phyloP scores from a whole-genome alignment of 1,140 invertebrate genomes.

The Camponotus pennsylvanicus region DNA sequence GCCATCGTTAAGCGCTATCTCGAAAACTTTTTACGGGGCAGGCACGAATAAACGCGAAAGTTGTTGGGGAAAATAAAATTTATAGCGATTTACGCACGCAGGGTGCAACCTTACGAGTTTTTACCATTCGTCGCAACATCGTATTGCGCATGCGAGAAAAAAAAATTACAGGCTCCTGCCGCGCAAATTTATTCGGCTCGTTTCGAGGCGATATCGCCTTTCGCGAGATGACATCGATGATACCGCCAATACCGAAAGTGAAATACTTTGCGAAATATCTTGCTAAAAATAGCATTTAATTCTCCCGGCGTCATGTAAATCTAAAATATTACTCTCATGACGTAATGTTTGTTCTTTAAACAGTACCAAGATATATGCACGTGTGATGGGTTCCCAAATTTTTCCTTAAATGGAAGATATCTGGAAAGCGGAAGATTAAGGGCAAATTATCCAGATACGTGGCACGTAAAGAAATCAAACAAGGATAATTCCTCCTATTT shows the following conservation, averaged over 20 bases:
- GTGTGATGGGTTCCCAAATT: background rate
- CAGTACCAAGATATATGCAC: background rate
- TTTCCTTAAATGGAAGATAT: background rate
- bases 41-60: constrained; percentile 46
- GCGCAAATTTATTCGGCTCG: constrained; percentile 52
- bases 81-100: constrained; percentile 50
- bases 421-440: no score
- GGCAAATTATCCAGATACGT: no score
- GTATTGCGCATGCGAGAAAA: constrained; percentile 19
- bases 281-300: constrained; percentile 32
- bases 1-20: constrained; percentile 25
- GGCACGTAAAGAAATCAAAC: no score
- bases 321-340: background rate
- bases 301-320: background rate
- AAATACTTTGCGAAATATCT: constrained; percentile 33
- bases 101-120: constrained; percentile 30
- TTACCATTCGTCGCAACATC: background rate
- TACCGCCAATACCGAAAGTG: constrained; percentile 33
- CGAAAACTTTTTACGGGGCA: constrained; percentile 39
- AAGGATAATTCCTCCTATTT: background rate
- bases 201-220: constrained; percentile 7
- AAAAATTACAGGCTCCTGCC: background rate
- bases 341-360: background rate
- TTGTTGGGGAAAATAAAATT: constrained; percentile 44
- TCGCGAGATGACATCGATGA: constrained; percentile 51